phyloP scores from a whole-genome alignment of 2,113 vertebrate species.

The Nymphicus hollandicus region DNA sequence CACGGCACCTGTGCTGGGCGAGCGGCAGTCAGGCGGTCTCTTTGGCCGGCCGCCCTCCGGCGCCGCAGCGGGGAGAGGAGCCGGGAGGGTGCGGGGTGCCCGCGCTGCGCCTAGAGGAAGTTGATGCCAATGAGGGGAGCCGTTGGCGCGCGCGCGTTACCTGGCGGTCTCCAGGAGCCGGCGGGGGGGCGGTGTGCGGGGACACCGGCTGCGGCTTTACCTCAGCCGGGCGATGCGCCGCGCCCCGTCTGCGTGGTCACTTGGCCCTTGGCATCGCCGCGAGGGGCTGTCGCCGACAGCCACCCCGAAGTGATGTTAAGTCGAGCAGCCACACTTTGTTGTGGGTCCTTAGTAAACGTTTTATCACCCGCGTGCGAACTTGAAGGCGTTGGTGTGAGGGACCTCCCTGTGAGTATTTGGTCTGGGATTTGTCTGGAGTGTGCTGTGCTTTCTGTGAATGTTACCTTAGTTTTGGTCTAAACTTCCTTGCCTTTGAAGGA shows the following conservation, averaged over 20 bases:
- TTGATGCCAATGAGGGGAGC: background rate
- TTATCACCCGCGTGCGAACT: too few species aligned
- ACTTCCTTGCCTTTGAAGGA: background rate
- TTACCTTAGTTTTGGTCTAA: background rate
- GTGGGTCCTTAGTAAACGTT: background rate
- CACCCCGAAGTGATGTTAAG: background rate
- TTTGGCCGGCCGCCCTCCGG: background rate
- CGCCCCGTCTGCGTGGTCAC: too few species aligned
- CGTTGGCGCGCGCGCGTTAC: background rate
- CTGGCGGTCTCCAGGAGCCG: background rate
- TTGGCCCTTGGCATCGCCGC: accelerated
- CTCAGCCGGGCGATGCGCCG: too few species aligned
- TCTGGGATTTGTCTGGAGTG: background rate
- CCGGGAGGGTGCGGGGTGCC: background rate
- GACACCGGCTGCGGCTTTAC: background rate
- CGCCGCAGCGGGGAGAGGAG: background rate
- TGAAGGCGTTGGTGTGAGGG: background rate
- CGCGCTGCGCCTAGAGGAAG: background rate
- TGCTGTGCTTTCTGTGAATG: background rate
- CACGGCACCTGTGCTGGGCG: background rate
- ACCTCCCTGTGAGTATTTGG: background rate
- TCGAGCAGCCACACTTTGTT: background rate
- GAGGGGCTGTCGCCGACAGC: background rate
- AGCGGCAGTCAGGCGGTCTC: background rate
- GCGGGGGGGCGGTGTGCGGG: too few species aligned